Conservation (phyloP, 64 coral and sea anemone genomes). For the Montipora capricornis region DNA sequence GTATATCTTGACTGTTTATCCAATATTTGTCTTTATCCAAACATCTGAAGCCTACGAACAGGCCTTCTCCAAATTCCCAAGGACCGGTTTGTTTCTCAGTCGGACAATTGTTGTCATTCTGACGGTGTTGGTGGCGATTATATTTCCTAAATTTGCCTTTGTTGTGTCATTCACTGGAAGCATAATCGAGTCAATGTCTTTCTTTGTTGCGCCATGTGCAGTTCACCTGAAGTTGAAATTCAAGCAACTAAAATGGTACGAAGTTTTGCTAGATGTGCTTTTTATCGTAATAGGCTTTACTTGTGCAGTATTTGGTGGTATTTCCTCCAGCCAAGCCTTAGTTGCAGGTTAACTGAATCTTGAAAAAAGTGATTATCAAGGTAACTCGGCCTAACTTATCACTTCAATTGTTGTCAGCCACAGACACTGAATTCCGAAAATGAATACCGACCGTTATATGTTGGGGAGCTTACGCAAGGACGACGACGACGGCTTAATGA, state of each 20-base stretch:
- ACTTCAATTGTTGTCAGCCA: too few species aligned
- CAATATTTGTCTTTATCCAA: background rate
- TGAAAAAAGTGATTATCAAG: too few species aligned
- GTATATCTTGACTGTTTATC: background rate
- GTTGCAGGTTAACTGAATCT: background rate
- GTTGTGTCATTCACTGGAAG: background rate
- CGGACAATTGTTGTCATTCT: background rate
- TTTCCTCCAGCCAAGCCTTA: background rate
- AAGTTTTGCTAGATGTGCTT: background rate
- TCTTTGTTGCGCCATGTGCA: background rate
- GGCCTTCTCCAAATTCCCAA: background rate
- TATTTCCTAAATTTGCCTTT: background rate
- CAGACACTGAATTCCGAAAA: too few species aligned
- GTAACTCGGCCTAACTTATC: too few species aligned
- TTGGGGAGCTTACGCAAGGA: too few species aligned
- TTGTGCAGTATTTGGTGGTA: background rate
- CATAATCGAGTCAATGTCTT: background rate
- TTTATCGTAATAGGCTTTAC: background rate
- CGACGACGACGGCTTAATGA: too few species aligned
- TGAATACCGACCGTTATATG: too few species aligned
- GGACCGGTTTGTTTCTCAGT: background rate
- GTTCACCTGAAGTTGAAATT: background rate
- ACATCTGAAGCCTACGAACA: background rate
- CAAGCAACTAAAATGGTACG: background rate
- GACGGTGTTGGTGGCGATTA: background rate